Percentiles rank a stretch among this genome's conserved stretches.
Evolutionary conservation across 2,888 invertebrate species (phyloP).

Genomic region (Mylabris sibirica): DNA sequence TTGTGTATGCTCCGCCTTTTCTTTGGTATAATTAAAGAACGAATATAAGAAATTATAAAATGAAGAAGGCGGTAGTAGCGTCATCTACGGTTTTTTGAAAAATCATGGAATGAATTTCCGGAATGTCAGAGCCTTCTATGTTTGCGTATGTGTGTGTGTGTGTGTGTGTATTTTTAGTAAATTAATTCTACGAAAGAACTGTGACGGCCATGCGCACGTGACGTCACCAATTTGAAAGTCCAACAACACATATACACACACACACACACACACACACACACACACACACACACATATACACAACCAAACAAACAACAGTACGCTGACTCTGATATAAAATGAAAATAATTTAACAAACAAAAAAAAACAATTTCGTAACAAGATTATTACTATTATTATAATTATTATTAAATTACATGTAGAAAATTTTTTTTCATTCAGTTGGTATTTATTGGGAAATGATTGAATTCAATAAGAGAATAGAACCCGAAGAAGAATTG

Average conservation of each 20-base stretch:
- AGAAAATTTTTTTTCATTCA: background rate
- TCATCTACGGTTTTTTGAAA: background rate
- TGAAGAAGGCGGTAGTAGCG: background rate
- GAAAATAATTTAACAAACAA: background rate
- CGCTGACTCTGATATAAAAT: conserved; percentile 32
- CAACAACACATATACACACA: conserved; percentile 1
- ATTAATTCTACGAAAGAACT: conserved; percentile 41
- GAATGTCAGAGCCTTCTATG: conserved; percentile 11
- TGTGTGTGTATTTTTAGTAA: conserved; percentile 41
- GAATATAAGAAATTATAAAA: background rate
- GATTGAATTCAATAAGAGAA: background rate
- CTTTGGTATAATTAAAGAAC: background rate
- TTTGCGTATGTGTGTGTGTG: background rate
- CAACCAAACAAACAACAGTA: conserved; percentile 18
- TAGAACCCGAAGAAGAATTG: background rate
- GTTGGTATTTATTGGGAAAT: background rate
- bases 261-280: background rate
- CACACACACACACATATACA: background rate
- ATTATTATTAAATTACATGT: background rate
- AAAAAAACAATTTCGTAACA: conserved; percentile 1
- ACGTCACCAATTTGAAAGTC: conserved; percentile 41
- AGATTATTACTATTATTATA: background rate
- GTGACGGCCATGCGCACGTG: conserved; percentile 34
- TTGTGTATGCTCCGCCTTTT: background rate
- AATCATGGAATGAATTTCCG: conserved; percentile 9